Evolutionary conservation across 2,888 invertebrate genomes (phyloP).

Genomic region (Hoplodrina ambigua): DNA sequence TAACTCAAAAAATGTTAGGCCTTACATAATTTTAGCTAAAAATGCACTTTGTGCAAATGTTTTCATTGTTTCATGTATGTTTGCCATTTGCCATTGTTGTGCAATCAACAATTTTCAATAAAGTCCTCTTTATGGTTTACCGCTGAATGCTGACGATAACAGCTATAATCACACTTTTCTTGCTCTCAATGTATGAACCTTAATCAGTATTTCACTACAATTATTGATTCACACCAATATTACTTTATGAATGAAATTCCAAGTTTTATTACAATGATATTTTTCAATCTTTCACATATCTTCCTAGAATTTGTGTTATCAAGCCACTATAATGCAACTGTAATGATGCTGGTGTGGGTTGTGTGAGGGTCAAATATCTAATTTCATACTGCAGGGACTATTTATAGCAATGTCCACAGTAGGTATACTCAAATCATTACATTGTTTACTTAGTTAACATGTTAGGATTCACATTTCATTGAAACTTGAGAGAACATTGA

Average conservation of each 20-base stretch:
- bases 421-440: conserved; percentile 11
- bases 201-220: conserved; percentile 83
- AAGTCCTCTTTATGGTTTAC: conserved; percentile 84
- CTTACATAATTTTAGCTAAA: conserved; percentile 70
- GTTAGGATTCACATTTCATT: conserved; percentile 31
- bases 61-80: conserved; percentile 83
- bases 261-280: conserved; percentile 7
- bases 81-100: conserved; percentile 85
- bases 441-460: conserved; percentile 10
- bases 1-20: conserved; percentile 58
- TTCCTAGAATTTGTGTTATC: conserved; percentile 6
- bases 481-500: no score
- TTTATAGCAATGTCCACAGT: conserved; percentile 37
- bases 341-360: conserved; percentile 15
- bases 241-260: conserved; percentile 36
- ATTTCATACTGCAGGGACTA: conserved; percentile 43
- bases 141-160: conserved; percentile 79
- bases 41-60: conserved; percentile 72
- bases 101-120: conserved; percentile 89
- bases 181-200: conserved; percentile 70
- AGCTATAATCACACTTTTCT: conserved; percentile 69
- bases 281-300: not conserved
- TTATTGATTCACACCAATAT: conserved; percentile 76
- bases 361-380: conserved; percentile 46
- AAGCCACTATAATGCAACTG: conserved; percentile 5